A percentile compares a stretch with the other conserved stretches of the same genome.
These are phyloP conservation scores for Thera obeliscata DNA, from an alignment of 2,888 invertebrate genomes.

Conservation along the genomic window DNA sequence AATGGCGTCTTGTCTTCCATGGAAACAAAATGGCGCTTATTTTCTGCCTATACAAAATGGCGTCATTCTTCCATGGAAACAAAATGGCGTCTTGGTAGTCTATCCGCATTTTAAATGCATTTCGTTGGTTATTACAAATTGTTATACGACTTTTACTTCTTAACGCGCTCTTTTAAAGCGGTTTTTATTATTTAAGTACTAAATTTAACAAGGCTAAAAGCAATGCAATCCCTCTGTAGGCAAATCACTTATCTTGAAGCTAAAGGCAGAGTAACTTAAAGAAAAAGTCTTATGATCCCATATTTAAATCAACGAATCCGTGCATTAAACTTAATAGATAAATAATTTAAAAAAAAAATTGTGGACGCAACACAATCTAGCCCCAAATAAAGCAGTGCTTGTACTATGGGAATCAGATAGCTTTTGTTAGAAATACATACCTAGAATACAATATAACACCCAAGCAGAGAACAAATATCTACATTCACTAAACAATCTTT, in stretches of 20 bases:
- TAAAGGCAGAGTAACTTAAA: not conserved
- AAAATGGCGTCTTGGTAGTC: slow-evolving; percentile 10
- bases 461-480: too few relatives aligned
- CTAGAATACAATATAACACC: too few relatives aligned
- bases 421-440: too few relatives aligned
- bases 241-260: not conserved
- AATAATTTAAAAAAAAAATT: too few relatives aligned
- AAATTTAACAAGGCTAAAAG: not conserved
- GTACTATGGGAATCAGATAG: too few relatives aligned
- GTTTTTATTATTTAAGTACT: slow-evolving; percentile 1
- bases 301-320: not conserved
- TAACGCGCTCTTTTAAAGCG: slow-evolving; percentile 5
- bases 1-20: slow-evolving; percentile 6
- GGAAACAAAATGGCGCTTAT: not conserved
- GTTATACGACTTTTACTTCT: slow-evolving; percentile 18
- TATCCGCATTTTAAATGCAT: slow-evolving; percentile 10
- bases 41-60: too few relatives aligned
- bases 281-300: not conserved
- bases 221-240: slow-evolving; percentile 2
- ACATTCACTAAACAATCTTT: too few relatives aligned
- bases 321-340: too few relatives aligned
- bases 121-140: slow-evolving; percentile 9
- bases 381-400: too few relatives aligned
- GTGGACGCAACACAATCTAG: too few relatives aligned
- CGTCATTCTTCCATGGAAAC: too few relatives aligned